phyloP scores from a whole-genome alignment of 2,888 invertebrate species.

The Callosobruchus maculatus region DNA sequence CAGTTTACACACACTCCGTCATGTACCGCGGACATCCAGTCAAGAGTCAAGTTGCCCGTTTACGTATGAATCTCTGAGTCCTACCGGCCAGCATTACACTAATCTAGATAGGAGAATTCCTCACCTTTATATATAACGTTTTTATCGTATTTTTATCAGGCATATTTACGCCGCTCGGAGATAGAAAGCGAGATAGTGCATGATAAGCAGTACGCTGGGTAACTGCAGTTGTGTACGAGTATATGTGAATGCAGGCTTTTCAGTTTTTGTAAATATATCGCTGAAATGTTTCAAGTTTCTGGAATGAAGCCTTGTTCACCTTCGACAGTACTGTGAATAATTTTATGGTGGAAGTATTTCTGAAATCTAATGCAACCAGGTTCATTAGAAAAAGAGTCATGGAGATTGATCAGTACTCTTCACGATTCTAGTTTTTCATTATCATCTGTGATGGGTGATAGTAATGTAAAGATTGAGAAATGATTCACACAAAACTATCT shows the following conservation, averaged over 20 bases:
- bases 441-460: too few relatives aligned
- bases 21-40: not conserved
- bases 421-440: too few relatives aligned
- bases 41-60: not conserved
- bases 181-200: constrained; percentile 4
- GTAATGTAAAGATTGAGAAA: too few relatives aligned
- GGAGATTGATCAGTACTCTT: too few relatives aligned
- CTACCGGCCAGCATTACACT: constrained; percentile 3
- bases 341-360: too few relatives aligned
- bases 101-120: constrained; percentile 14
- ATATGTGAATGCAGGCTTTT: not conserved
- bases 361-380: too few relatives aligned
- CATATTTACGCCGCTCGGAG: constrained; percentile 6
- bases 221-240: constrained; percentile 2
- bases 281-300: not conserved
- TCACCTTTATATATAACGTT: constrained; percentile 23
- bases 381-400: too few relatives aligned
- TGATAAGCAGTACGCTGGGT: constrained; percentile 3
- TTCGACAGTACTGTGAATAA: too few relatives aligned
- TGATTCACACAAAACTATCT: too few relatives aligned
- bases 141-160: constrained; percentile 19
- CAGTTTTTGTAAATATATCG: constrained; percentile 1
- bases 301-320: too few relatives aligned
- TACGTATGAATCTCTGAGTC: not conserved
- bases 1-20: not conserved